Conservation (phyloP, 1,140 invertebrate genomes). For the Sitobion miscanthi region DNA sequence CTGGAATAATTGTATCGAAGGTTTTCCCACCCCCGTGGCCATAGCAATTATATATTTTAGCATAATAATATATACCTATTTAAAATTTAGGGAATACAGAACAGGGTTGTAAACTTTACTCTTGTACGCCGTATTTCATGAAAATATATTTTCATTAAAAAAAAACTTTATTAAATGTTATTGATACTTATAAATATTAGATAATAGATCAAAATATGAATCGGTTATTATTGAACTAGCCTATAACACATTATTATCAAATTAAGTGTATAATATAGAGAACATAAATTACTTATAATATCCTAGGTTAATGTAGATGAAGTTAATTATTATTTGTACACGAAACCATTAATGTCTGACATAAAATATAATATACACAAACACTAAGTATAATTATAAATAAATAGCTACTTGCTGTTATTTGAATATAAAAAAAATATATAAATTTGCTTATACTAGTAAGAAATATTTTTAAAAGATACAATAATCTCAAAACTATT, state of each 20-base stretch:
- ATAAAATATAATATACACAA: conserved; percentile 1
- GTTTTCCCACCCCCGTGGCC: no score
- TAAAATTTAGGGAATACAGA: neutral
- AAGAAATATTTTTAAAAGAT: neutral
- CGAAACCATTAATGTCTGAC: neutral
- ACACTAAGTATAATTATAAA: neutral
- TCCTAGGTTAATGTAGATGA: no score
- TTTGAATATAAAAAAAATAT: neutral
- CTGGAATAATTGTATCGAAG: neutral
- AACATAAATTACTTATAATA: no score
- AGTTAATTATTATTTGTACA: neutral
- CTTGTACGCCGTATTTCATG: neutral
- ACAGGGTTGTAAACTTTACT: neutral
- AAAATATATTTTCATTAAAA: neutral
- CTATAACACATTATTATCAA: neutral
- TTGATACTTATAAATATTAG: neutral
- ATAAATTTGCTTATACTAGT: neutral
- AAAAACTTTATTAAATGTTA: neutral
- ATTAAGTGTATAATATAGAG: neutral
- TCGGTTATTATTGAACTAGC: neutral
- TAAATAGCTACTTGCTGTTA: neutral
- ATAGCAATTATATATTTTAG: neutral
- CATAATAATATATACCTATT: neutral
- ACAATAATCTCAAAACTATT: neutral
- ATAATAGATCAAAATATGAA: neutral